These are phyloP conservation scores for Phrynocephalus versicolor DNA, from an alignment of 2,113 vertebrate genomes.

Conservation along the genomic window DNA sequence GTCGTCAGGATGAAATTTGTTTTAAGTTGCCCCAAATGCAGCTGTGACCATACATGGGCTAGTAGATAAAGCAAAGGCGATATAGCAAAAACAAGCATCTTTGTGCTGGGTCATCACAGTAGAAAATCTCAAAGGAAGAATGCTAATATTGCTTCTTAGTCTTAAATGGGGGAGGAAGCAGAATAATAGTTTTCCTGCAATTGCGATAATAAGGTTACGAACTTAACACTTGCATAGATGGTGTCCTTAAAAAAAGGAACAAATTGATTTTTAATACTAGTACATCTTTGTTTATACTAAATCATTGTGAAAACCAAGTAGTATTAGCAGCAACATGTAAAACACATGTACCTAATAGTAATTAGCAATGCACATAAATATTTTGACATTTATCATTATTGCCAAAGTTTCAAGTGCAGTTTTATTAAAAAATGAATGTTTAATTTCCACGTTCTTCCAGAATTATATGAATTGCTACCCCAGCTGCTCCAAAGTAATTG, in stretches of 20 bases:
- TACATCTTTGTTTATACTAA: constrained; percentile 4
- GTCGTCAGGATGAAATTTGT: constrained; percentile 80
- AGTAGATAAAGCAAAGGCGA: constrained; percentile 76
- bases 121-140: constrained; percentile 66
- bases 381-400: constrained; percentile 66
- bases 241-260: constrained; percentile 27
- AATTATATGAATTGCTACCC: constrained; percentile 82
- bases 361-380: constrained; percentile 63
- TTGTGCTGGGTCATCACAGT: constrained; percentile 66
- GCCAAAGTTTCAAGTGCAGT: constrained; percentile 71
- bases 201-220: constrained; percentile 9
- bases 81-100: constrained; percentile 74
- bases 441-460: constrained; percentile 76
- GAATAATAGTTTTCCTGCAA: constrained; percentile 9
- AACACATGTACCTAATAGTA: neutral
- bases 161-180: constrained; percentile 34
- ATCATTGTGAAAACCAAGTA: neutral
- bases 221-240: constrained; percentile 44
- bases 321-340: neutral
- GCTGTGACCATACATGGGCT: constrained; percentile 76
- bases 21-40: constrained; percentile 82
- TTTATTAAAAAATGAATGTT: constrained; percentile 70
- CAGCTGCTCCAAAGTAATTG: constrained; percentile 81
- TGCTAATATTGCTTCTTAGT: constrained; percentile 72
- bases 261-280: constrained; percentile 39